A percentile compares a stretch with the other conserved stretches of the same genome.
These are phyloP conservation scores for Potamarius usumacintae DNA, from an alignment of 2,113 vertebrate genomes.

Conservation along the genomic window DNA sequence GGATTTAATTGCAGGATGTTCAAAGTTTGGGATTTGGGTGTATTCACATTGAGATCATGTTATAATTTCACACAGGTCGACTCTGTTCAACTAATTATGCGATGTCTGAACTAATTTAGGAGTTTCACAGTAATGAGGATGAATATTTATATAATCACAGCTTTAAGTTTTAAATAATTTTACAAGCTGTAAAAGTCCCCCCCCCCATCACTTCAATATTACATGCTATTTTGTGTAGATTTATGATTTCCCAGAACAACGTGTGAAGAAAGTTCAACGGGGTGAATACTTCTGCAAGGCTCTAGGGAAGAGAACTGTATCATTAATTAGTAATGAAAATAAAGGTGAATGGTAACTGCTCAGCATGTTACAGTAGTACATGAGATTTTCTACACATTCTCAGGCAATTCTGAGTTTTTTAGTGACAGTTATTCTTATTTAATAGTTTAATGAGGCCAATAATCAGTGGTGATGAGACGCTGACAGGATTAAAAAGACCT, in stretches of 20 bases:
- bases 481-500: not conserved
- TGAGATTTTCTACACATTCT: not conserved
- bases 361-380: not conserved
- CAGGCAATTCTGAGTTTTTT: not conserved
- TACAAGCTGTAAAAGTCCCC: not conserved
- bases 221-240: not conserved
- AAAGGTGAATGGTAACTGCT: not conserved
- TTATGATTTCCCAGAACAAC: not conserved
- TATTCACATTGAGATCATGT: not conserved
- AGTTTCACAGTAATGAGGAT: not conserved
- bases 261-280: not conserved
- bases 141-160: not conserved
- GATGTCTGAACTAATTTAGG: not conserved
- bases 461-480: not conserved
- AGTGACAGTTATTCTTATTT: not conserved
- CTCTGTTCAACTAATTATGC: not conserved
- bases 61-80: not conserved
- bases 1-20: not conserved
- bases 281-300: not conserved
- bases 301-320: not conserved
- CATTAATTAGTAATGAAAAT: not conserved
- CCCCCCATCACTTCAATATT: not conserved
- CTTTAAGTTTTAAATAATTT: not conserved
- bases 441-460: not conserved
- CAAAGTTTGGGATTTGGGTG: no score